Evolutionary conservation across 2,888 invertebrate species (phyloP).

Genomic region (Ommatoiulus sabulosus): DNA sequence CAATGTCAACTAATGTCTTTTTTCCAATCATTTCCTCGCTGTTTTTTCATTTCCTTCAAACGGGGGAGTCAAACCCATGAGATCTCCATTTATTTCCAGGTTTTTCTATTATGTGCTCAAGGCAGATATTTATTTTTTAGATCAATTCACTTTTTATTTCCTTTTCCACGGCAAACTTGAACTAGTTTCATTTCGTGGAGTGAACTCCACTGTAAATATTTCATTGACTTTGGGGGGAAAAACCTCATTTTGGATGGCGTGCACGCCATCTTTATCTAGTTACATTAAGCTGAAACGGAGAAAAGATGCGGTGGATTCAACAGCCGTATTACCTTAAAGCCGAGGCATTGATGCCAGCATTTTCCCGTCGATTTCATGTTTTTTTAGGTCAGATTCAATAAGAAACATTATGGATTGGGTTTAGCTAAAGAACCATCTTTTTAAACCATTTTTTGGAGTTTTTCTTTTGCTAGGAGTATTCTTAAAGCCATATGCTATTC

Average conservation of each 20-base stretch:
- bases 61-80: neutral
- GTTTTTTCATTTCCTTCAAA: neutral
- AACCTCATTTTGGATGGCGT: neutral
- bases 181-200: conserved; percentile 13
- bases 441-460: too few relatives aligned
- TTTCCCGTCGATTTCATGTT: neutral
- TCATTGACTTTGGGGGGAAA: neutral
- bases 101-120: conserved; percentile 12
- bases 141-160: conserved; percentile 28
- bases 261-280: conserved; percentile 28
- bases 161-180: conserved; percentile 22
- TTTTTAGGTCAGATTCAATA: too few relatives aligned
- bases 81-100: conserved; percentile 9
- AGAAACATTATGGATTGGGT: too few relatives aligned
- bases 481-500: too few relatives aligned
- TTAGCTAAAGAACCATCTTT: too few relatives aligned
- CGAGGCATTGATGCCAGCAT: neutral
- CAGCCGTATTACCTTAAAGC: neutral
- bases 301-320: neutral
- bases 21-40: neutral
- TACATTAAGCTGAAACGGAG: neutral
- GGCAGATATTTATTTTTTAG: conserved; percentile 34
- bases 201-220: conserved; percentile 27
- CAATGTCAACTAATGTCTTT: neutral
- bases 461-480: too few relatives aligned